Percentiles rank a stretch among this genome's conserved stretches.
Evolutionary conservation across 2,113 vertebrate species (phyloP).

Genomic region (Poeciliopsis prolifica): DNA sequence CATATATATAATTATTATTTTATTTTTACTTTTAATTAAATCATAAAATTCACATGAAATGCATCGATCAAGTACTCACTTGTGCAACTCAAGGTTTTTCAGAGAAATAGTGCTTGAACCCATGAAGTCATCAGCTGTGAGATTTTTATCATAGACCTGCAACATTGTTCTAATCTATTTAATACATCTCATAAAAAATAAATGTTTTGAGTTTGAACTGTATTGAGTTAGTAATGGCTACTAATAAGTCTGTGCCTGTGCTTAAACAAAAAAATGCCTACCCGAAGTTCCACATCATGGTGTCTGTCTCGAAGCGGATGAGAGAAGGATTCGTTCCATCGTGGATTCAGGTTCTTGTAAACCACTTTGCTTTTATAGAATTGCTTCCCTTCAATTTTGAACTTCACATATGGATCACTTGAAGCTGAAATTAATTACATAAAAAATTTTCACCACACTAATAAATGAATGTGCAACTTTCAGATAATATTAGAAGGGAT

Average conservation of each 20-base stretch:
- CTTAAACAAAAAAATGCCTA: constrained; percentile 59
- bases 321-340: constrained; percentile 93
- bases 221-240: neutral
- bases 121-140: constrained; percentile 94
- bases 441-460: neutral
- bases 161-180: neutral
- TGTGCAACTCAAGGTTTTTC: constrained; percentile 86
- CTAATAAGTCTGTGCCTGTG: neutral
- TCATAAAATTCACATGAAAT: neutral
- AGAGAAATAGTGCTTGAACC: constrained; percentile 84
- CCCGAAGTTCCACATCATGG: constrained; percentile 87
- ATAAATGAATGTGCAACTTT: neutral
- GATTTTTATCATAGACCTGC: constrained; percentile 94
- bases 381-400: constrained; percentile 93
- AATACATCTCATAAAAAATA: neutral
- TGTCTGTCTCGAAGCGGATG: constrained; percentile 87
- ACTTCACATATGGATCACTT: constrained; percentile 96
- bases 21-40: neutral
- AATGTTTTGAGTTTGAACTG: neutral
- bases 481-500: neutral
- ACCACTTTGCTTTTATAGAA: constrained; percentile 97
- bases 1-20: too few species aligned
- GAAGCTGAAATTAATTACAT: constrained; percentile 80
- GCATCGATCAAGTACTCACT: constrained; percentile 70
- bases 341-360: constrained; percentile 92